These are phyloP conservation scores for Phalacrocorax carbo DNA, from an alignment of 2,113 vertebrate species.

Conservation along the genomic window DNA sequence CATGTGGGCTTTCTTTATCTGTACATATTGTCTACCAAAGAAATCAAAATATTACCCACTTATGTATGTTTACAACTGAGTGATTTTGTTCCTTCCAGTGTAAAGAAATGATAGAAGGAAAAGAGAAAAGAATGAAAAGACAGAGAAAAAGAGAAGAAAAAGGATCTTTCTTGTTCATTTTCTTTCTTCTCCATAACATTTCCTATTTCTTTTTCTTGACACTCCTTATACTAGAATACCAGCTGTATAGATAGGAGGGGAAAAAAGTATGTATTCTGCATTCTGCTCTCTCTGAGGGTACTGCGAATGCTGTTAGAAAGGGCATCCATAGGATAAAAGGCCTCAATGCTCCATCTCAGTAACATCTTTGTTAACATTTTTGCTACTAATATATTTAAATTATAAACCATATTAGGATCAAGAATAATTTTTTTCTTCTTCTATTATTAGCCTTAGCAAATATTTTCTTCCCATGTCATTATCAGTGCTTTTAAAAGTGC, in stretches of 20 bases:
- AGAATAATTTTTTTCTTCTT: not conserved
- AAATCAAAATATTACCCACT: not conserved
- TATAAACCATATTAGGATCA: not conserved
- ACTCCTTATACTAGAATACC: not conserved
- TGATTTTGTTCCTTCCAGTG: not conserved
- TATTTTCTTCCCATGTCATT: not conserved
- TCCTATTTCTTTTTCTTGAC: not conserved
- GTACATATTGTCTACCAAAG: not conserved
- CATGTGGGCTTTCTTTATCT: not conserved
- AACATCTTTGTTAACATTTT: not conserved
- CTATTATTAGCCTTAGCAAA: not conserved
- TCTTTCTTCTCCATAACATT: not conserved
- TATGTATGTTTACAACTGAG: not conserved
- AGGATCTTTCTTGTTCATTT: not conserved
- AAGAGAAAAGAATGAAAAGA: not conserved
- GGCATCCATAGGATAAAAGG: not conserved
- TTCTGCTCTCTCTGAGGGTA: not conserved
- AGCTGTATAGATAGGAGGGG: not conserved
- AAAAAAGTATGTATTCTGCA: not conserved
- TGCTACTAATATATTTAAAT: not conserved
- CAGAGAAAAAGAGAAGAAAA: not conserved
- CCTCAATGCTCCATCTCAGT: not conserved
- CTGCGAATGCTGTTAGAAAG: not conserved
- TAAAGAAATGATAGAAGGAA: not conserved
- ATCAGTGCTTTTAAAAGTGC: not conserved